Conservation (phyloP, 2,888 invertebrate genomes). For the Toxonevra muliebris region DNA sequence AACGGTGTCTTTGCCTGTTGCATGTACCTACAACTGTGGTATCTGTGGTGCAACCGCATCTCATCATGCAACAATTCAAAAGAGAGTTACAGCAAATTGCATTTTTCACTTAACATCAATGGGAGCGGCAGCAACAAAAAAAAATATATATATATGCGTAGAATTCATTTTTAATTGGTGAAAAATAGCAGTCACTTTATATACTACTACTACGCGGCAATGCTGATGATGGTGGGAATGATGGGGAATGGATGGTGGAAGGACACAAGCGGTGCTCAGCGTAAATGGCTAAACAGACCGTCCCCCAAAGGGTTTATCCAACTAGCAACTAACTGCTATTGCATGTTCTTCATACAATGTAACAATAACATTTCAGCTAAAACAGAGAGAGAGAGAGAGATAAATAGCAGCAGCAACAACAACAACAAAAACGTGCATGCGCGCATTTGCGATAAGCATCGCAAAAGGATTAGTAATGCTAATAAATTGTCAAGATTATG, state of each 20-base stretch:
- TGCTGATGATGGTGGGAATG: background rate
- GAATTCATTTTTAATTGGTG: slow-evolving; percentile 37
- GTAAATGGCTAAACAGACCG: background rate
- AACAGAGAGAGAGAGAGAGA: too few relatives aligned
- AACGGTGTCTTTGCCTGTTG: background rate
- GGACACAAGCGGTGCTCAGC: background rate
- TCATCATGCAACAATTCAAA: too few relatives aligned
- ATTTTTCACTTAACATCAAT: slow-evolving; percentile 33
- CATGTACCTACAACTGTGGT: background rate
- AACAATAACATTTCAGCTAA: too few relatives aligned
- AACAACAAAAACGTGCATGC: background rate
- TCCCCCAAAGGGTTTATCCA: slow-evolving; percentile 16
- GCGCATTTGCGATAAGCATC: slow-evolving; percentile 28
- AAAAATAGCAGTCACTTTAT: slow-evolving; percentile 32
- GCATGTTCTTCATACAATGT: too few relatives aligned
- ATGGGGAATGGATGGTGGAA: too few relatives aligned
- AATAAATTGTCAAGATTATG: slow-evolving; percentile 36
- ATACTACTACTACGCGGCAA: slow-evolving; percentile 16
- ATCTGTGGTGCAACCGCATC: background rate
- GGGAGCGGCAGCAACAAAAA: slow-evolving; percentile 23
- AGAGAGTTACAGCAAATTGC: slow-evolving; percentile 14
- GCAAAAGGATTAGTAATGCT: slow-evolving; percentile 33
- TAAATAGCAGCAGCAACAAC: background rate
- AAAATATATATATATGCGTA: slow-evolving; percentile 10
- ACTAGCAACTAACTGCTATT: too few relatives aligned